phyloP scores from a whole-genome alignment of 2,113 vertebrate genomes.

The Ceyx margarethae region DNA sequence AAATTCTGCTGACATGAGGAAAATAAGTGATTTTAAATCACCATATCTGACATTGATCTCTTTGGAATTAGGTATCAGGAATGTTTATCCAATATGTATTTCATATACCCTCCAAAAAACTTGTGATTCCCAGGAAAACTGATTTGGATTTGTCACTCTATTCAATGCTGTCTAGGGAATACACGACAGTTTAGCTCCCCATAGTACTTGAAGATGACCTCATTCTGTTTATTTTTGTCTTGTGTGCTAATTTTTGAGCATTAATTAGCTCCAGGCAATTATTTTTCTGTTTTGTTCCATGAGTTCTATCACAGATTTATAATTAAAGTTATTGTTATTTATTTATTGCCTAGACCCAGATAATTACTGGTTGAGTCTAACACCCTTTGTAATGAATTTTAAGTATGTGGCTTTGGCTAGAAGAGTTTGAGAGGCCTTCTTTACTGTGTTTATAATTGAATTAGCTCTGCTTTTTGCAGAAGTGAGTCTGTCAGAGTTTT shows the following conservation, averaged over 20 bases:
- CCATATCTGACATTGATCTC: not conserved
- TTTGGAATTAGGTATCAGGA: not conserved
- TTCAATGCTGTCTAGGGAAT: not conserved
- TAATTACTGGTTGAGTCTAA: not conserved
- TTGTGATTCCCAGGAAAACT: not conserved
- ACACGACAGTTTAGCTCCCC: not conserved
- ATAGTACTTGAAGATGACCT: not conserved
- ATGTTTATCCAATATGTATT: not conserved
- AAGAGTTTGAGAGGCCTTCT: not conserved
- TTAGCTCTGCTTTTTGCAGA: not conserved
- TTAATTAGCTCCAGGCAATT: conserved; percentile 4
- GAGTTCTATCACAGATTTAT: not conserved
- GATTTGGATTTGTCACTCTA: not conserved
- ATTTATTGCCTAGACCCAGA: not conserved
- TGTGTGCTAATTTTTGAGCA: not conserved
- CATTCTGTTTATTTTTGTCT: conserved; percentile 7
- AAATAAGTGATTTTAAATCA: not conserved
- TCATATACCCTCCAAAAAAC: not conserved
- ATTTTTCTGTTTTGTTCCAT: not conserved
- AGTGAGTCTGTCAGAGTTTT: not conserved
- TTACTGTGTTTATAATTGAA: not conserved
- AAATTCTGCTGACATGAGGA: not conserved
- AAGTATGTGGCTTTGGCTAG: not conserved
- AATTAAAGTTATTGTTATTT: not conserved
- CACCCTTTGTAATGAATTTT: not conserved